A percentile compares a stretch with the other conserved stretches of the same genome.
Conservation (phyloP, 2,797 vertebrate species). For the Hyperoplus lanceolatus region DNA sequence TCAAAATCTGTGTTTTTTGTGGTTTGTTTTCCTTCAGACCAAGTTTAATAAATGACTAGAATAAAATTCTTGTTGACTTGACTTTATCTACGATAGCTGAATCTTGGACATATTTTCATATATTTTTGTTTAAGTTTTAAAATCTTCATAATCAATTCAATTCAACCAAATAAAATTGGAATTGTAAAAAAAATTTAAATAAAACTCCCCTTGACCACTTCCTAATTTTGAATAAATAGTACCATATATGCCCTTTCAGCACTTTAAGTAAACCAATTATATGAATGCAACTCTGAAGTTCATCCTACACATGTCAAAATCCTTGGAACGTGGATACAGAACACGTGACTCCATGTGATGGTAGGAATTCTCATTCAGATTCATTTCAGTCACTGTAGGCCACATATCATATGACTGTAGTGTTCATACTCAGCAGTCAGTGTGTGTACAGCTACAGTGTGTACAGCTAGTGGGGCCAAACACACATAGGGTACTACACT, state of each 20-base stretch:
- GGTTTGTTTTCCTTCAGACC: neutral
- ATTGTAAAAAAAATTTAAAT: neutral
- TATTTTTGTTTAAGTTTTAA: neutral
- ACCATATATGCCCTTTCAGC: no score
- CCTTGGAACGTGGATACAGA: neutral
- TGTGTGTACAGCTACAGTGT: neutral
- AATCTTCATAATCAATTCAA: neutral
- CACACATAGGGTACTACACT: neutral
- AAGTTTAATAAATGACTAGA: constrained; percentile 1
- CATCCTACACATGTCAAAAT: constrained; percentile 10
- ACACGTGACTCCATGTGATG: constrained; percentile 7
- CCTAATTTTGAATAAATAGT: neutral
- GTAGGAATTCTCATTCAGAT: constrained; percentile 37
- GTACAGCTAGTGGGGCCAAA: neutral
- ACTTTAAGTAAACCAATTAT: neutral
- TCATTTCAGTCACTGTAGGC: constrained; percentile 12
- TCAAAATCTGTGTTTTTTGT: neutral
- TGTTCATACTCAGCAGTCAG: constrained; percentile 23
- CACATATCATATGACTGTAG: constrained; percentile 5
- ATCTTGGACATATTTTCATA: no score
- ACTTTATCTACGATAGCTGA: no score
- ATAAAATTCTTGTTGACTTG: neutral
- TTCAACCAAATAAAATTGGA: neutral
- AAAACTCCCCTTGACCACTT: neutral
- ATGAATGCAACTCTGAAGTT: neutral